These are phyloP conservation scores for Anas flavirostris DNA, from an alignment of 2,797 vertebrate species.

Conservation along the genomic window DNA sequence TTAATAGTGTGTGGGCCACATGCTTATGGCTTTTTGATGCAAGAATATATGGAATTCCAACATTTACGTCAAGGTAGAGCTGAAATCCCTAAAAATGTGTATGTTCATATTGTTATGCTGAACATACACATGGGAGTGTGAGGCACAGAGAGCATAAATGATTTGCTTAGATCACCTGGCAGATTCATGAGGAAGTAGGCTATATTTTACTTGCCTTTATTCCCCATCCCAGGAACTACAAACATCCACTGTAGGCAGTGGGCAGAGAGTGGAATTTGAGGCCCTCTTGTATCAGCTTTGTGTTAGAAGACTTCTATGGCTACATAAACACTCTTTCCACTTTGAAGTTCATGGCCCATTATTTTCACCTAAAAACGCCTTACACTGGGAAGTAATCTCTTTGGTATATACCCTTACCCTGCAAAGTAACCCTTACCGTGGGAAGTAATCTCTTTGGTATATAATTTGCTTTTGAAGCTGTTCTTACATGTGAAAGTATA, in stretches of 20 bases:
- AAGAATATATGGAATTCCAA: background rate
- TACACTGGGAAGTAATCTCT: background rate
- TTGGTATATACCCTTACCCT: background rate
- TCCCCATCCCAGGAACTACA: background rate
- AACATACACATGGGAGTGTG: background rate
- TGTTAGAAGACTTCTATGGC: background rate
- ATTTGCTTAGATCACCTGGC: background rate
- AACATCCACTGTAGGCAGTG: background rate
- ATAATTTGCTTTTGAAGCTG: background rate
- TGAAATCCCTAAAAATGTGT: background rate
- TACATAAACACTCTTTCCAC: background rate
- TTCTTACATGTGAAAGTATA: background rate
- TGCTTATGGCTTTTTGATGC: background rate
- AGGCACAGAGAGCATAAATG: background rate
- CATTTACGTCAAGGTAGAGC: background rate
- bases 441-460: background rate
- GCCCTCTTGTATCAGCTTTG: rapidly evolving
- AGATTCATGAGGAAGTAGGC: background rate
- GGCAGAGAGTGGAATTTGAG: background rate
- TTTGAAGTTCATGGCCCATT: background rate
- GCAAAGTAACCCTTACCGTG: background rate
- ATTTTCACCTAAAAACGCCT: background rate
- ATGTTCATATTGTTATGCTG: background rate
- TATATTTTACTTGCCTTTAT: background rate
- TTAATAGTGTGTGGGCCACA: background rate